Evolutionary conservation across 2,888 invertebrate species (phyloP).

Genomic region (Eudemis profundana): DNA sequence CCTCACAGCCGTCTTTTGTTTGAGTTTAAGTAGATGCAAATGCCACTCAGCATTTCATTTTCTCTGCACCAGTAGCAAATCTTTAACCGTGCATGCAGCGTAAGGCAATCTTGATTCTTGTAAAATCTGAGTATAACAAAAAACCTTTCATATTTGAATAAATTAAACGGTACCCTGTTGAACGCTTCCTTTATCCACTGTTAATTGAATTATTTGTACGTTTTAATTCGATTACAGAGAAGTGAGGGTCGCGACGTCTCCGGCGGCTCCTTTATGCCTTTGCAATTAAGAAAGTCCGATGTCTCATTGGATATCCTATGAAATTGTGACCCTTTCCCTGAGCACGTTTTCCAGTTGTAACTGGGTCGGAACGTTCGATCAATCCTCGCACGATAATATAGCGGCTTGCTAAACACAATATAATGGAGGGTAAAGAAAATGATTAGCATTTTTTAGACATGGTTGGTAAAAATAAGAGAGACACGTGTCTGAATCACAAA

Average conservation of each 20-base stretch:
- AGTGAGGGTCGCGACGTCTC: conserved; percentile 41
- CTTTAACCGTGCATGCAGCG: not conserved
- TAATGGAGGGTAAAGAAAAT: conserved; percentile 1
- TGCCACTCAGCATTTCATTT: not conserved
- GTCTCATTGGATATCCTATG: not conserved
- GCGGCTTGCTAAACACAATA: conserved; percentile 5
- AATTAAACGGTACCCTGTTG: not conserved
- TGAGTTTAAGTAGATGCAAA: not conserved
- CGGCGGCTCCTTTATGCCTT: not conserved
- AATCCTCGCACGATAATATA: conserved; percentile 17
- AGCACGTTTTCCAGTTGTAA: not conserved
- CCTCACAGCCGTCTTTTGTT: not conserved
- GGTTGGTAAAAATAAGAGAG: no score
- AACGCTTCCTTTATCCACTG: conserved; percentile 1
- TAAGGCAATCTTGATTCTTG: no score
- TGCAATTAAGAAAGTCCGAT: not conserved
- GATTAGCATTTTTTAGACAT: conserved; percentile 1
- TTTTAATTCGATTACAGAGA: conserved; percentile 49
- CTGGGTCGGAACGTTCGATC: conserved; percentile 23
- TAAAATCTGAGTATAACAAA: no score
- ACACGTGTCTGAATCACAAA: no score
- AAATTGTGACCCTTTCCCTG: not conserved
- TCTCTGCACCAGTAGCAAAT: not conserved
- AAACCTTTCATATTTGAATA: not conserved
- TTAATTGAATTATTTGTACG: conserved; percentile 42